Evolutionary conservation across 2,888 invertebrate species (phyloP).

Genomic region (Dendrolimus houi): DNA sequence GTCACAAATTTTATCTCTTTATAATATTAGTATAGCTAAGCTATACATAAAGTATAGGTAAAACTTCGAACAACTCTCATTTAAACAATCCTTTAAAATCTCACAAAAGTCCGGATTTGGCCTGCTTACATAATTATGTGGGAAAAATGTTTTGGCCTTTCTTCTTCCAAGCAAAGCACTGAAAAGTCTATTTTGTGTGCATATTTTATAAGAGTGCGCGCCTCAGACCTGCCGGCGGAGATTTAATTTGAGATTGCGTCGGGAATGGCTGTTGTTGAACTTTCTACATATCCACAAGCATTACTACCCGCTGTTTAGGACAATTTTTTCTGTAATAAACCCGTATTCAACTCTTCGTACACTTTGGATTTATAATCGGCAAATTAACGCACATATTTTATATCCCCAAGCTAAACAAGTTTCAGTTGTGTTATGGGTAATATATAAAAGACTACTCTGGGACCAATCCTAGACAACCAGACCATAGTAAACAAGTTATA

Average conservation of each 20-base stretch:
- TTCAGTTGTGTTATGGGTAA: no score
- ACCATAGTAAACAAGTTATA: no score
- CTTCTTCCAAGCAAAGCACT: slow-evolving; percentile 16
- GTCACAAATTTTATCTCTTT: no score
- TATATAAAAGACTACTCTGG: no score
- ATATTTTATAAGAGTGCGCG: slow-evolving; percentile 44
- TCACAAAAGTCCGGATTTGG: not conserved
- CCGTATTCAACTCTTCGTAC: not conserved
- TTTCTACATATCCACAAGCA: slow-evolving; percentile 60
- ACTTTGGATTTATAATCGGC: no score
- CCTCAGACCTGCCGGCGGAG: slow-evolving; percentile 42
- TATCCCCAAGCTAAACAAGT: no score
- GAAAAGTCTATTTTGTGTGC: slow-evolving; percentile 37
- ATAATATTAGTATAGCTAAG: no score
- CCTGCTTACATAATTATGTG: not conserved
- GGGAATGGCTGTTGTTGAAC: slow-evolving; percentile 46
- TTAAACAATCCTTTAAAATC: not conserved
- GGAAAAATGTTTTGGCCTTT: not conserved
- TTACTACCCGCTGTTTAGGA: slow-evolving; percentile 46
- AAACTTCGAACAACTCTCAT: not conserved
- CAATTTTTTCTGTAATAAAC: slow-evolving; percentile 36
- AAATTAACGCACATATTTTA: no score
- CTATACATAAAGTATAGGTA: not conserved
- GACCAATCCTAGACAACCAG: no score
- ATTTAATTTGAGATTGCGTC: slow-evolving; percentile 70